A percentile compares a stretch with the other conserved stretches of the same genome.
Evolutionary conservation across 2,113 vertebrate genomes (phyloP).

Genomic region (Meriones unguiculatus): DNA sequence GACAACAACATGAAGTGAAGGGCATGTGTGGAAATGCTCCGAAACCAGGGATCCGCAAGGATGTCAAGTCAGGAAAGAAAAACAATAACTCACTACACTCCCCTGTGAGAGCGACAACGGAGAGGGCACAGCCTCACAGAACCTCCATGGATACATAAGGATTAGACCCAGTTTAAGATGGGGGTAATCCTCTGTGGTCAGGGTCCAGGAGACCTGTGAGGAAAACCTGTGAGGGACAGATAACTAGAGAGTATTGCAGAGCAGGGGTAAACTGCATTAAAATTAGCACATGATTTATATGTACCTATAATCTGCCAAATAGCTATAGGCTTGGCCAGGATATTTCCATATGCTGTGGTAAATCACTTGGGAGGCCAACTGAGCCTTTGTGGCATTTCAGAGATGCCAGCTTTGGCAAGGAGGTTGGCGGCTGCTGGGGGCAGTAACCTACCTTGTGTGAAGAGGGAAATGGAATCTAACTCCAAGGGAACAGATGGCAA

Average conservation of each 20-base stretch:
- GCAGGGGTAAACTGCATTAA: neutral
- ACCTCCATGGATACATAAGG: fast-evolving
- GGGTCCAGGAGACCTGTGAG: neutral
- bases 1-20: neutral
- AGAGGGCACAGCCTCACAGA: neutral
- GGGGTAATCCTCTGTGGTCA: neutral
- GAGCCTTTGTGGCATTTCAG: neutral
- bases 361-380: neutral
- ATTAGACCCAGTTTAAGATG: neutral
- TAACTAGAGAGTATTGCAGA: neutral
- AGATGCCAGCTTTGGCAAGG: neutral
- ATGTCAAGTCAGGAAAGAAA: neutral
- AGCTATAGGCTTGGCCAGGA: neutral
- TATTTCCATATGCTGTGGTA: neutral
- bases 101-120: neutral
- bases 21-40: neutral
- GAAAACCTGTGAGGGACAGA: neutral
- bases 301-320: slow-evolving; percentile 28
- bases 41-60: slow-evolving; percentile 1
- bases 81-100: neutral
- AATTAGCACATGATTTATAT: neutral
- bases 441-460: neutral
- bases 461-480: neutral
- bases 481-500: neutral
- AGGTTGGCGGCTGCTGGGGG: neutral